A percentile compares a stretch with the other conserved stretches of the same genome.
Evolutionary conservation across 1,140 invertebrate species (phyloP).

Genomic region (Littorina saxatilis): DNA sequence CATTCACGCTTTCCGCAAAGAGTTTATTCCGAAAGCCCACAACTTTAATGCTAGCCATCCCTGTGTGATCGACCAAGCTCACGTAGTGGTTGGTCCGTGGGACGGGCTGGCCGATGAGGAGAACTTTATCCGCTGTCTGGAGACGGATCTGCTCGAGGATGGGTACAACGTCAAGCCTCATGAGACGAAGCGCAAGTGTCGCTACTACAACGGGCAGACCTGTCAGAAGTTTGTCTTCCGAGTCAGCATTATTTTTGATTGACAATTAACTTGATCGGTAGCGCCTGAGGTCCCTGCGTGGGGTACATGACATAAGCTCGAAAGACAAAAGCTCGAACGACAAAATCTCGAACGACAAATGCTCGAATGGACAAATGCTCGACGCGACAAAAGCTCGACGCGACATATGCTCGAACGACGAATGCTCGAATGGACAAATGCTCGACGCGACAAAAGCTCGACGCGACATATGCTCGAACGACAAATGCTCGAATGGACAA

Average conservation of each 20-base stretch:
- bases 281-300: too few relatives aligned
- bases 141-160: constrained; percentile 67
- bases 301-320: too few relatives aligned
- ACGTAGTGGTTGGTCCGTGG: constrained; percentile 68
- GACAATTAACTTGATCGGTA: too few relatives aligned
- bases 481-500: too few relatives aligned
- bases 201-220: constrained; percentile 70
- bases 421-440: too few relatives aligned
- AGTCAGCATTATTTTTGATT: constrained; percentile 63
- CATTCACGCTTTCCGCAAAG: constrained; percentile 65
- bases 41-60: constrained; percentile 68
- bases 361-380: too few relatives aligned
- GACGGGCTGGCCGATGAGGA: constrained; percentile 66
- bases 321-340: too few relatives aligned
- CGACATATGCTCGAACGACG: too few relatives aligned
- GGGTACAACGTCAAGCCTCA: constrained; percentile 66
- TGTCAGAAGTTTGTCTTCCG: constrained; percentile 70
- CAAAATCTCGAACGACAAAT: too few relatives aligned
- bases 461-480: too few relatives aligned
- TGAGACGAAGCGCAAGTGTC: constrained; percentile 67
- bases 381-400: too few relatives aligned
- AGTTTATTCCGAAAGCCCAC: constrained; percentile 61
- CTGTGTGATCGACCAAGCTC: constrained; percentile 66
- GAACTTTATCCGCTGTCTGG: constrained; percentile 65
- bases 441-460: too few relatives aligned